A percentile compares a stretch with the other conserved stretches of the same genome.
phyloP scores from a whole-genome alignment of 2,888 invertebrate genomes.

The Plemyria rubiginata region DNA sequence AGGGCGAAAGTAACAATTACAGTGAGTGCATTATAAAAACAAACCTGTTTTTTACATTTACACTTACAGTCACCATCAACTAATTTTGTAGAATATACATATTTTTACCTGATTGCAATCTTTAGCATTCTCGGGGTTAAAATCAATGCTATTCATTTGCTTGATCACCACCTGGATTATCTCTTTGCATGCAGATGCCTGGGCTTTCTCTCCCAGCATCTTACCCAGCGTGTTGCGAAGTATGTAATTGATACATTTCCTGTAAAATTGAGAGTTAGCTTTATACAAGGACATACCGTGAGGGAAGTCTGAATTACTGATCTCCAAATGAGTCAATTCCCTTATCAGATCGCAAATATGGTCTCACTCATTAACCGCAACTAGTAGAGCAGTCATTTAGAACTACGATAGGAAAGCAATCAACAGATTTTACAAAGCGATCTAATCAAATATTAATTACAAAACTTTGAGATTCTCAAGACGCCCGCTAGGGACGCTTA shows the following conservation, averaged over 20 bases:
- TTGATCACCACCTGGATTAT: slow-evolving; percentile 95
- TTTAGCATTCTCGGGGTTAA: slow-evolving; percentile 96
- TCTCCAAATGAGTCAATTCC: not conserved
- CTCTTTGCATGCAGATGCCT: slow-evolving; percentile 97
- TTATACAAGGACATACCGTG: not conserved
- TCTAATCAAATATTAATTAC: no score
- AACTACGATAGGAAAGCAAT: not conserved
- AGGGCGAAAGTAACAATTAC: no score
- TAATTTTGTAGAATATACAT: not conserved
- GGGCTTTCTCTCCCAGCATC: slow-evolving; percentile 98
- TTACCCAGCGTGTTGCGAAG: slow-evolving; percentile 95
- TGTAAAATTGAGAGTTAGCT: slow-evolving; percentile 47
- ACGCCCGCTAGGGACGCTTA: no score
- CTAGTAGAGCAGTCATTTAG: not conserved
- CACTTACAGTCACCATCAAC: no score
- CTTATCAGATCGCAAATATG: not conserved
- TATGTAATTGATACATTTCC: slow-evolving; percentile 98
- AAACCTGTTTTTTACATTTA: no score
- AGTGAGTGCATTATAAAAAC: no score
- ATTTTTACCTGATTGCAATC: slow-evolving; percentile 89
- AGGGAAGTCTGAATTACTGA: slow-evolving; percentile 1
- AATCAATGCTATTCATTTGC: slow-evolving; percentile 97
- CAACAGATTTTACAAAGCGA: not conserved
- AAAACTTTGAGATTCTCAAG: no score
- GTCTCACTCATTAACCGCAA: not conserved